Evolutionary conservation across 2,113 vertebrate genomes (phyloP).

Genomic region (Columba livia): DNA sequence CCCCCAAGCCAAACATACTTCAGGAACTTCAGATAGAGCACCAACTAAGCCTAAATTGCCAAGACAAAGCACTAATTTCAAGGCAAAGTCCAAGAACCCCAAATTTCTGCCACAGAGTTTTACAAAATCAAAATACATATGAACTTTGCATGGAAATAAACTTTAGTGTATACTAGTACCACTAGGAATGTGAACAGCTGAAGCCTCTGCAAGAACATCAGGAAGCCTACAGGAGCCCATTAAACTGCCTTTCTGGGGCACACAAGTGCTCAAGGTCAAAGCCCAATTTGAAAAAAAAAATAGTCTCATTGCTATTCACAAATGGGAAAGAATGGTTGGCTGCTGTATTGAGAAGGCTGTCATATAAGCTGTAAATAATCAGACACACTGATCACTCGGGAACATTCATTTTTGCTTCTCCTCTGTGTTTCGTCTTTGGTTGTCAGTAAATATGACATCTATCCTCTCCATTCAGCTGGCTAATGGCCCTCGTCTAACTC

Average conservation of each 20-base stretch:
- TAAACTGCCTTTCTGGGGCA: not conserved
- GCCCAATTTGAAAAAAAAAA: not conserved
- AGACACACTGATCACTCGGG: not conserved
- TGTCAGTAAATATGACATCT: not conserved
- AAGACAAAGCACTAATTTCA: not conserved
- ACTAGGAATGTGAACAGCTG: not conserved
- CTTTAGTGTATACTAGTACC: not conserved
- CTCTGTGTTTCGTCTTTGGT: not conserved
- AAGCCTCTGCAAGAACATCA: not conserved
- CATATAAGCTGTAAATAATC: not conserved
- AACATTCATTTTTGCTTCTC: slow-evolving; percentile 4
- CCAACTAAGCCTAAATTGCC: not conserved
- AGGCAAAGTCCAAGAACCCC: not conserved
- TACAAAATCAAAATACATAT: not conserved
- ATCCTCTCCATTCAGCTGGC: not conserved
- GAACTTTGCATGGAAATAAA: not conserved
- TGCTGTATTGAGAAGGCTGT: not conserved
- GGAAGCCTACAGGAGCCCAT: not conserved
- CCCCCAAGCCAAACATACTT: not conserved
- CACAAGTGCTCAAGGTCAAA: not conserved
- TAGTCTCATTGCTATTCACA: not conserved
- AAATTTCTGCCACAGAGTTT: not conserved
- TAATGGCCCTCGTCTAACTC: not conserved
- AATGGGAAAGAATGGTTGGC: not conserved
- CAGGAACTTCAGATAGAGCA: not conserved